Percentiles rank a stretch among this genome's conserved stretches.
phyloP scores from a whole-genome alignment of 2,113 vertebrate species.

The Suricata suricatta region DNA sequence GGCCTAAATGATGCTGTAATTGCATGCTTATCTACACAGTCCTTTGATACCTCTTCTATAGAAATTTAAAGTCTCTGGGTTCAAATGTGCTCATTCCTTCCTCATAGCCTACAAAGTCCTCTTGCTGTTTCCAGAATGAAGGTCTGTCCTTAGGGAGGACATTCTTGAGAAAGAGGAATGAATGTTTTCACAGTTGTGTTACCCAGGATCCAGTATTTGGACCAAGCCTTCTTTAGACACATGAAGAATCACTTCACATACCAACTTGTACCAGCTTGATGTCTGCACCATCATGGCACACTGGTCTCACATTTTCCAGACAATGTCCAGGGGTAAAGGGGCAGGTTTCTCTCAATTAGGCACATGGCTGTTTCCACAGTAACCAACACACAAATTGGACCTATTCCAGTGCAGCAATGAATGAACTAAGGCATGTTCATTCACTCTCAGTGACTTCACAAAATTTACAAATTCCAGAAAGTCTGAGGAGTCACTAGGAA shows the following conservation, averaged over 20 bases:
- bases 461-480: not conserved
- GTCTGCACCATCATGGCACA: slow-evolving; percentile 99
- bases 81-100: slow-evolving; percentile 82
- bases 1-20: slow-evolving; percentile 73
- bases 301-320: slow-evolving; percentile 94
- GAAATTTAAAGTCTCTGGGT: slow-evolving; percentile 86
- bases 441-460: not conserved
- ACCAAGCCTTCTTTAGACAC: slow-evolving; percentile 93
- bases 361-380: slow-evolving; percentile 97
- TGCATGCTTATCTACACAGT: slow-evolving; percentile 77
- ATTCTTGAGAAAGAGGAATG: slow-evolving; percentile 48
- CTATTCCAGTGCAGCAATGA: slow-evolving; percentile 92
- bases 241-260: slow-evolving; percentile 95
- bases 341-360: slow-evolving; percentile 92
- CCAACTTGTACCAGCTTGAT: slow-evolving; percentile 97
- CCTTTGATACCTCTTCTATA: slow-evolving; percentile 76
- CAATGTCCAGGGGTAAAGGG: slow-evolving; percentile 96
- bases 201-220: slow-evolving; percentile 85
- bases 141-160: slow-evolving; percentile 47
- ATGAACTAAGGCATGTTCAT: not conserved
- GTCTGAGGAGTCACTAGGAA: not conserved
- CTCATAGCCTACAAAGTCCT: slow-evolving; percentile 65
- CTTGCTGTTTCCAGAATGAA: slow-evolving; percentile 63
- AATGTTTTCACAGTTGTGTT: slow-evolving; percentile 77
- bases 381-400: slow-evolving; percentile 96